These are phyloP conservation scores for Leptobrachium ailaonicum DNA, from an alignment of 2,113 vertebrate species.

Conservation along the genomic window DNA sequence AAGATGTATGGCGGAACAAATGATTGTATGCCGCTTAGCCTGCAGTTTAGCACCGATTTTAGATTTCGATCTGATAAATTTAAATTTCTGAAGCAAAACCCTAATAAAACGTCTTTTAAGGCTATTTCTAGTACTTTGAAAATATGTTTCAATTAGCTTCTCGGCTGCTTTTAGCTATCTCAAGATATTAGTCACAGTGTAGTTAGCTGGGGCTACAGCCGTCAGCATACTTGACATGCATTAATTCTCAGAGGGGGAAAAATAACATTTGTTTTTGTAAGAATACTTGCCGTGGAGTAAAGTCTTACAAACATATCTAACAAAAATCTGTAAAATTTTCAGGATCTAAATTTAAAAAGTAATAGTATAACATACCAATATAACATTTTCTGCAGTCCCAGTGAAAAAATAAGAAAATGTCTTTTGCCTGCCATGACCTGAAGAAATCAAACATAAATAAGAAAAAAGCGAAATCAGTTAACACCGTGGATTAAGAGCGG, in stretches of 20 bases:
- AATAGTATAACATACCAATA: no score
- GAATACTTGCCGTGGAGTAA: not conserved
- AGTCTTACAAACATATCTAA: not conserved
- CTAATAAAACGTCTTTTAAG: not conserved
- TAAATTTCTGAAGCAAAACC: not conserved
- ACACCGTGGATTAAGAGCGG: no score
- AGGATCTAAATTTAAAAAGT: not conserved
- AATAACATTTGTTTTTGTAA: not conserved
- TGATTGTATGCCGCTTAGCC: not conserved
- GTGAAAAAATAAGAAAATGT: not conserved
- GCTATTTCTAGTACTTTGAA: slow-evolving; percentile 11
- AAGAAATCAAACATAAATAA: not conserved
- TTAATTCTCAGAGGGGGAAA: not conserved
- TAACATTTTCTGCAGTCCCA: no score
- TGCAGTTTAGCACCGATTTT: not conserved
- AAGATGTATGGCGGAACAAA: not conserved
- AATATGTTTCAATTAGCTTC: slow-evolving; percentile 9
- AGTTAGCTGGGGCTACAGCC: slow-evolving; percentile 19
- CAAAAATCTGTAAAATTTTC: not conserved
- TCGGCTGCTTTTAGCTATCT: slow-evolving; percentile 16
- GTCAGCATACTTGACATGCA: slow-evolving; percentile 13
- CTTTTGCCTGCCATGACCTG: not conserved
- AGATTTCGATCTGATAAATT: slow-evolving; percentile 13
- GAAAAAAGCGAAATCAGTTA: no score
- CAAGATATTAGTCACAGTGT: not conserved